A percentile compares a stretch with the other conserved stretches of the same genome.
Evolutionary conservation across 2,113 vertebrate species (phyloP).

Genomic region (Etheostoma cragini): DNA sequence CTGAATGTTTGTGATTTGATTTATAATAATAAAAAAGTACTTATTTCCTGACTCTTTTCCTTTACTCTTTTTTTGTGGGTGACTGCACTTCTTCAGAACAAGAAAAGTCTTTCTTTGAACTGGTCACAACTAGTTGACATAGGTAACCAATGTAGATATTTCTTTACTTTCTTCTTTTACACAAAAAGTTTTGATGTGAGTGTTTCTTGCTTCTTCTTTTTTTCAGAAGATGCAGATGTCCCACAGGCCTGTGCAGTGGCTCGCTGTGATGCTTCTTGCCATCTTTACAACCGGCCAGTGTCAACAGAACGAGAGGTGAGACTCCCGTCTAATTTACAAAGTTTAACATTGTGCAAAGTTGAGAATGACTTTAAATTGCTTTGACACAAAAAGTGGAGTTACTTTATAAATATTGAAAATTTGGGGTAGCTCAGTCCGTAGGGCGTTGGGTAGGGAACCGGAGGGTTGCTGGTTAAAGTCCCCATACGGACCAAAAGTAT

Average conservation of each 20-base stretch:
- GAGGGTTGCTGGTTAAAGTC: too few species aligned
- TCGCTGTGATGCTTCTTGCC: constrained; percentile 70
- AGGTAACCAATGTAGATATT: not conserved
- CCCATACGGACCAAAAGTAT: too few species aligned
- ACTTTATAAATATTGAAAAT: too few species aligned
- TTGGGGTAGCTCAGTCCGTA: too few species aligned
- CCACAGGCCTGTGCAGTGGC: constrained; percentile 45
- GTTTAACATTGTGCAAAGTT: not conserved
- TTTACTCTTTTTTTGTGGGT: not conserved
- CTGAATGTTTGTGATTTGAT: too few species aligned
- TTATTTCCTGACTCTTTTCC: too few species aligned
- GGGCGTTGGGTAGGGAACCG: too few species aligned
- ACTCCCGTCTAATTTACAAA: not conserved
- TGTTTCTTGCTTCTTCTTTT: constrained; percentile 21
- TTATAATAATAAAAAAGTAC: too few species aligned
- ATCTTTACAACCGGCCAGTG: constrained; percentile 57
- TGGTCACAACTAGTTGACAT: not conserved
- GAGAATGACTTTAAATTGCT: not conserved
- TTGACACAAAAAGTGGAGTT: not conserved
- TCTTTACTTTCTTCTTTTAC: not conserved
- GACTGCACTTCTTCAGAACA: too few species aligned
- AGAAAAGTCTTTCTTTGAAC: not conserved
- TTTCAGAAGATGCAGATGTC: constrained; percentile 63
- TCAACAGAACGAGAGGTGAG: constrained; percentile 79
- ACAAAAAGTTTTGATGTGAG: not conserved